These are phyloP conservation scores for Strigops habroptila DNA, from an alignment of 2,113 vertebrate genomes.

Conservation along the genomic window DNA sequence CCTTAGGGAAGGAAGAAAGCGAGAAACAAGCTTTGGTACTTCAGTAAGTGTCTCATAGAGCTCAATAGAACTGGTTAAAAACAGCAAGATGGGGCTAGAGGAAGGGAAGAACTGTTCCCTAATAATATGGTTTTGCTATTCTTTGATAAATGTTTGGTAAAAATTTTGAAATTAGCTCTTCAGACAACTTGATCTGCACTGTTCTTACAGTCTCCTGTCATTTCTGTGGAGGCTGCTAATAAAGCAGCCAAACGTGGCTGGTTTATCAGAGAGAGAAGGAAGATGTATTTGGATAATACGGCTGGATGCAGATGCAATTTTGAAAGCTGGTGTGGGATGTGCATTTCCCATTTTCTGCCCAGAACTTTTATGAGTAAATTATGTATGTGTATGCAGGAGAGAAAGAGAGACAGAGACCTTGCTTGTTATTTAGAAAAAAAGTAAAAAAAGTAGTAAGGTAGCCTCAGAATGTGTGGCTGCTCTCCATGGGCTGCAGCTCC, in stretches of 20 bases:
- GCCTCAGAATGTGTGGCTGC: neutral
- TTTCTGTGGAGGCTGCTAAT: neutral
- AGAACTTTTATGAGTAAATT: neutral
- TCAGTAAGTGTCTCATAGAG: neutral
- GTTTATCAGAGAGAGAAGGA: neutral
- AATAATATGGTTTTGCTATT: neutral
- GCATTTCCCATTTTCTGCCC: neutral
- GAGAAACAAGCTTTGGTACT: neutral
- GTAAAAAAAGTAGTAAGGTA: neutral
- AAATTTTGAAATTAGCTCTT: neutral
- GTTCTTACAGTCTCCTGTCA: neutral
- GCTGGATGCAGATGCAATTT: neutral
- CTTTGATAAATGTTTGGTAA: neutral
- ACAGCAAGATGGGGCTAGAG: neutral
- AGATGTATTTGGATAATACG: neutral
- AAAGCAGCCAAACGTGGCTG: neutral
- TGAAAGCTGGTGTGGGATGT: neutral
- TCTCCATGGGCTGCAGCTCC: neutral
- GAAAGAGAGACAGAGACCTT: neutral
- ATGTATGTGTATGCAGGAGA: neutral
- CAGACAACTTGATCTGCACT: neutral
- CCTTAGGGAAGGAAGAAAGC: neutral
- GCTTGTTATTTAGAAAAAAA: neutral
- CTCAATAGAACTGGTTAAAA: neutral
- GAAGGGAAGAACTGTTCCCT: neutral